These are phyloP conservation scores for Agriotes lineatus DNA, from an alignment of 2,888 invertebrate genomes.

Conservation along the genomic window DNA sequence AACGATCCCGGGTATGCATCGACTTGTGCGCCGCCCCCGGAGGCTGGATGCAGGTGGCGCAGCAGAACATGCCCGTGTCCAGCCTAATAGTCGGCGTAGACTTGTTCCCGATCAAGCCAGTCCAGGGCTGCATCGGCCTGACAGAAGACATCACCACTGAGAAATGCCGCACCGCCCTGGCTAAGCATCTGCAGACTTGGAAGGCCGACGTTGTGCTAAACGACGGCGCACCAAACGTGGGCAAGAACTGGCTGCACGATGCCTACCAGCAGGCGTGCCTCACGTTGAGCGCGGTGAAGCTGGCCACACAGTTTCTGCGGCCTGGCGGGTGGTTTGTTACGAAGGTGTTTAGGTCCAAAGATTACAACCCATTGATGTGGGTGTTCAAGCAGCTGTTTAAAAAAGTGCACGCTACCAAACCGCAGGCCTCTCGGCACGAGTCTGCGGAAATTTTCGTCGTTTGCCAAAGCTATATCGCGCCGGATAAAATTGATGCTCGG, in stretches of 20 bases:
- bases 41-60: slow-evolving; percentile 99
- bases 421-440: slow-evolving; percentile 97
- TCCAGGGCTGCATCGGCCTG: slow-evolving; percentile 91
- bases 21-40: slow-evolving; percentile 99
- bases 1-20: slow-evolving; percentile 95
- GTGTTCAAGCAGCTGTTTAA: slow-evolving; percentile 96
- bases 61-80: slow-evolving; percentile 97
- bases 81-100: slow-evolving; percentile 96
- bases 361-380: slow-evolving; percentile 95
- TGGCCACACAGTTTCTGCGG: slow-evolving; percentile 90
- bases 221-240: slow-evolving; percentile 99
- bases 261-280: slow-evolving; percentile 94
- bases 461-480: slow-evolving; percentile 93
- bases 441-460: slow-evolving; percentile 99
- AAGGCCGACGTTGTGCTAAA: slow-evolving; percentile 97
- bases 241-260: slow-evolving; percentile 96
- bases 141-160: slow-evolving; percentile 98
- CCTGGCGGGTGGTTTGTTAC: slow-evolving; percentile 98
- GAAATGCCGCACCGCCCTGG: slow-evolving; percentile 85
- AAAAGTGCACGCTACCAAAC: slow-evolving; percentile 98
- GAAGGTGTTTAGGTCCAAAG: slow-evolving; percentile 98
- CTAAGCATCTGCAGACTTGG: slow-evolving; percentile 92
- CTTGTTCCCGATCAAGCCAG: slow-evolving; percentile 91
- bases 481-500: slow-evolving; percentile 91
- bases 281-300: slow-evolving; percentile 91